Evolutionary conservation across 2,888 invertebrate genomes (phyloP), one percentile per base, ranked within the genome.

Genomic region (Tiphia femorata): DNA sequence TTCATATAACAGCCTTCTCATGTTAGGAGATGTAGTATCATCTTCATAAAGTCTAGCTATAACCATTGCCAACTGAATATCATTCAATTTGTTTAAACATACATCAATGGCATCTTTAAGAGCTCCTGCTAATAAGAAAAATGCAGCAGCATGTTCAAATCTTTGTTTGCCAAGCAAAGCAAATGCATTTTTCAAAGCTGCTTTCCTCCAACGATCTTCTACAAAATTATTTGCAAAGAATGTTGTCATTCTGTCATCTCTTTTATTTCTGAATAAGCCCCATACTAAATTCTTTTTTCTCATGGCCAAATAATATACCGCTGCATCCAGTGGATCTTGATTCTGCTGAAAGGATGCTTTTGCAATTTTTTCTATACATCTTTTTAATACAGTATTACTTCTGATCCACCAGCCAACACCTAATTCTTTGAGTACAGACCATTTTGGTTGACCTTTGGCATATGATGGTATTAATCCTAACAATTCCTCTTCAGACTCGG

Each of bases 121-220:
- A 25, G 96, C 93, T 17, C 96, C 97, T 17, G 96, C 98, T 3
- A 99, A 86, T 49, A 99, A 86, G 85, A 99, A 99, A 86, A 99
- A 99, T 0, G 98, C 99, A 0, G 98, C 98, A 0, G 99, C 98
- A 79, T 99, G 98, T 59, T 96, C 94, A 81, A 98, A 99, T 44
- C 98, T 84, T 84, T 99, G 98, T 78, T 95, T 96, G 2, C 98
- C 95, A 30, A 99, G 88, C 35, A 99, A 85, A 1, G 96, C 97
- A 80, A 97, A 99, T 0, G 99, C 99, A 83, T 99, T 99, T 85
- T 98, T 99, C 61, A 98, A 83, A 0, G 98, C 99, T 0, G 98
- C 97, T 79, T 96, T 98, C 16, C 97, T 89, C 98, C 98, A 98
- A 48, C 97, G 88, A 73, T 97, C 94, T 78, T 96, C 92, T 1